phyloP scores from a whole-genome alignment of 2,888 invertebrate genomes.

The Aquatica leii region DNA sequence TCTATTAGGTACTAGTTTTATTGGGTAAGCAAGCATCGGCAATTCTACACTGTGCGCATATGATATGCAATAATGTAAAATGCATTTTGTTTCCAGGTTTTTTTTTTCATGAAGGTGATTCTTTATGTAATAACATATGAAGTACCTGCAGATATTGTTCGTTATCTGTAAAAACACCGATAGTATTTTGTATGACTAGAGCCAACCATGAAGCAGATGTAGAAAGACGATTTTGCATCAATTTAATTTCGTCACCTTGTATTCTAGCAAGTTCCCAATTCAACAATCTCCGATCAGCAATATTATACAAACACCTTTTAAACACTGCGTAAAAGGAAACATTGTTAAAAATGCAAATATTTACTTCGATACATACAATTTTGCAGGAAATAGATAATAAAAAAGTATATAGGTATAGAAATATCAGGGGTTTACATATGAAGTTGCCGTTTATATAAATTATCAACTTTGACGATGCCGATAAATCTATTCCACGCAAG shows the following conservation, averaged over 20 bases:
- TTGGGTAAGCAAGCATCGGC: too few species aligned
- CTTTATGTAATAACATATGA: too few species aligned
- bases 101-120: too few species aligned
- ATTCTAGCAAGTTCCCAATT: slow-evolving; percentile 38
- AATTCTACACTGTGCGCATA: too few species aligned
- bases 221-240: slow-evolving; percentile 59
- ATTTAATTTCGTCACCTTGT: slow-evolving; percentile 48
- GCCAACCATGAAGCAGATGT: slow-evolving; percentile 58
- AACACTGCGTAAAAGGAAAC: slow-evolving; percentile 54
- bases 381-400: background rate
- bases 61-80: too few species aligned
- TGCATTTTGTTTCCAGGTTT: too few species aligned
- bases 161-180: slow-evolving; percentile 61
- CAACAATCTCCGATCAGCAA: slow-evolving; percentile 48
- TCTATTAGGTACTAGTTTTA: too few species aligned
- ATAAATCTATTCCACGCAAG: too few species aligned
- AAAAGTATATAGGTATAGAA: background rate
- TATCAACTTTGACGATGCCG: too few species aligned
- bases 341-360: slow-evolving; percentile 14
- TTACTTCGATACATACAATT: slow-evolving; percentile 12
- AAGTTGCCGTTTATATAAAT: too few species aligned
- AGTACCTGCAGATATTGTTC: slow-evolving; percentile 45
- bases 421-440: too few species aligned
- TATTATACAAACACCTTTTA: slow-evolving; percentile 62
- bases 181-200: slow-evolving; percentile 60